Percentiles rank a stretch among this genome's conserved stretches.
Conservation (phyloP, 1,140 invertebrate genomes). For the Cherax quadricarinatus region DNA sequence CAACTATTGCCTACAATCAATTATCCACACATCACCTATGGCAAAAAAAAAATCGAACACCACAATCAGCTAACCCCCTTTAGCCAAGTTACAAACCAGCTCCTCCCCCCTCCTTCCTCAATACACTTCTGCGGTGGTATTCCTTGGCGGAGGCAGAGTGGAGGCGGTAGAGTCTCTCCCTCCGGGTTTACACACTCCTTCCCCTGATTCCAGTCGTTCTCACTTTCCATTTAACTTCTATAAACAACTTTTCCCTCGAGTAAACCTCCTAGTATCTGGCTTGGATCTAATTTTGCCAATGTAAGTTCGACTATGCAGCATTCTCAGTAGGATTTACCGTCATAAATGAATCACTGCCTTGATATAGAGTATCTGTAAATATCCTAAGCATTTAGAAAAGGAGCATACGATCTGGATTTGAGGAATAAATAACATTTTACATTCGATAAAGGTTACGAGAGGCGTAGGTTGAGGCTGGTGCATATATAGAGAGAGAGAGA, state of each 20-base stretch:
- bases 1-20: no score
- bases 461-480: background rate
- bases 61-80: no score
- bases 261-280: conserved; percentile 19
- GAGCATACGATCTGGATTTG: background rate
- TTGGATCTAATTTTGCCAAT: conserved; percentile 17
- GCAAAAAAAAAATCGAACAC: no score
- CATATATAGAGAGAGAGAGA: background rate
- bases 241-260: conserved; percentile 25
- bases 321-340: background rate
- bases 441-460: background rate
- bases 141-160: background rate
- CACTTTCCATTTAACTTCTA: conserved; percentile 48
- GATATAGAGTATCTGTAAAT: background rate
- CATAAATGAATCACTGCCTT: background rate
- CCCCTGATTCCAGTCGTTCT: background rate
- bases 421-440: background rate
- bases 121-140: background rate
- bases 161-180: background rate
- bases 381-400: background rate
- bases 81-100: background rate
- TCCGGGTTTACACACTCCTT: background rate
- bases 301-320: background rate
- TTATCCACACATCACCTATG: no score
- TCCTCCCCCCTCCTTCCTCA: background rate